These are phyloP conservation scores for Julus scanicus DNA, from an alignment of 2,888 invertebrate genomes.

Conservation along the genomic window DNA sequence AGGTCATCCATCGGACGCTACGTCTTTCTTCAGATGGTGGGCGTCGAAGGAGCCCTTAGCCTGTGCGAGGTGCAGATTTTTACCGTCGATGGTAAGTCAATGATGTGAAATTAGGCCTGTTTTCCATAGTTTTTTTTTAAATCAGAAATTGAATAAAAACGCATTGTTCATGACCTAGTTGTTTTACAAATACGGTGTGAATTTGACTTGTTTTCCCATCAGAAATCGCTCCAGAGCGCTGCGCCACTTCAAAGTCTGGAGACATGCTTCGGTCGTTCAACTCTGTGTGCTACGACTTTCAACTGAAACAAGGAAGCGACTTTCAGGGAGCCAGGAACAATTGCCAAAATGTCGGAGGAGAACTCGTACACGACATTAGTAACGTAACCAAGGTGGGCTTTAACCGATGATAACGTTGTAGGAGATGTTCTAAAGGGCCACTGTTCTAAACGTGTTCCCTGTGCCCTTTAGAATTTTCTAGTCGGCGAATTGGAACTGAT, in stretches of 20 bases:
- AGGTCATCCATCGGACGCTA: conserved; percentile 85
- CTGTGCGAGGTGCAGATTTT: conserved; percentile 93
- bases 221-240: conserved; percentile 86
- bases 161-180: conserved; percentile 59
- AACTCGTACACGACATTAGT: conserved; percentile 62
- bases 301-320: conserved; percentile 82
- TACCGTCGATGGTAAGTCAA: conserved; percentile 80
- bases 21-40: conserved; percentile 88
- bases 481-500: conserved; percentile 78
- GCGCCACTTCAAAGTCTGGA: conserved; percentile 68
- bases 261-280: conserved; percentile 73
- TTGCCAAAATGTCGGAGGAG: conserved; percentile 71
- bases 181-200: too few species aligned
- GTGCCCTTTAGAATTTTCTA: conserved; percentile 57
- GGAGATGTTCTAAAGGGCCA: neutral
- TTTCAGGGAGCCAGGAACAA: conserved; percentile 83
- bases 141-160: too few species aligned
- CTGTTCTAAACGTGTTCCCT: neutral
- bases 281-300: conserved; percentile 88
- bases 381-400: conserved; percentile 61
- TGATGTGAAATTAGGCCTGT: too few species aligned
- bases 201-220: conserved; percentile 61
- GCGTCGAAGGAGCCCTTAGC: conserved; percentile 88
- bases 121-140: too few species aligned
- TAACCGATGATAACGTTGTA: neutral